Evolutionary conservation across 2,888 invertebrate genomes (phyloP).

Genomic region (Sclerodermus sp.): DNA sequence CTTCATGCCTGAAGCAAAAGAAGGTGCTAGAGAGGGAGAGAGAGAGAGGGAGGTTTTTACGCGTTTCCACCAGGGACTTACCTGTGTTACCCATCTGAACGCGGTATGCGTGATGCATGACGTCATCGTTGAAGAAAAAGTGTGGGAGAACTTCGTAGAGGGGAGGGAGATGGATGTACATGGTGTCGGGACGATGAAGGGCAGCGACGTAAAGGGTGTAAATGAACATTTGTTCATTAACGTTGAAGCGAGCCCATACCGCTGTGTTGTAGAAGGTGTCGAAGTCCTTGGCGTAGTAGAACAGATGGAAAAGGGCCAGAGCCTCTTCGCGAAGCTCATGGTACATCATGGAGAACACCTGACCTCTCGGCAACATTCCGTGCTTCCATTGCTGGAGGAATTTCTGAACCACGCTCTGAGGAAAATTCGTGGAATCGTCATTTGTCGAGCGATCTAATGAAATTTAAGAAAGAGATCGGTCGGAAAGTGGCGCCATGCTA

Average conservation of each 20-base stretch:
- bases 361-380: conserved; percentile 41
- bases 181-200: conserved; percentile 64
- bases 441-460: not conserved
- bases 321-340: conserved; percentile 59
- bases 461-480: no score
- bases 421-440: conserved; percentile 9
- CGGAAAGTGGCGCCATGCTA: conserved; percentile 4
- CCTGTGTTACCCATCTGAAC: conserved; percentile 37
- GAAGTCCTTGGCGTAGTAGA: conserved; percentile 66
- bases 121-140: conserved; percentile 65
- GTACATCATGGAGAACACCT: conserved; percentile 48
- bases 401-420: conserved; percentile 56
- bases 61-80: conserved; percentile 9
- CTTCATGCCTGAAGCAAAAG: conserved; percentile 16
- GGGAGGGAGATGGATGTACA: conserved; percentile 65
- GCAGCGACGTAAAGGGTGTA: conserved; percentile 66
- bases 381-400: conserved; percentile 56
- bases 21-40: not conserved
- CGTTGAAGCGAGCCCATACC: conserved; percentile 61
- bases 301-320: conserved; percentile 61
- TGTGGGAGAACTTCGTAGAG: conserved; percentile 71
- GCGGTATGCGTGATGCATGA: conserved; percentile 52
- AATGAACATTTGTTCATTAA: conserved; percentile 67
- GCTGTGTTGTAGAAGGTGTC: conserved; percentile 65
- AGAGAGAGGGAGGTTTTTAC: not conserved